A percentile compares a stretch with the other conserved stretches of the same genome.
Conservation (phyloP, 2,797 vertebrate genomes). For the Acanthis flammea region DNA sequence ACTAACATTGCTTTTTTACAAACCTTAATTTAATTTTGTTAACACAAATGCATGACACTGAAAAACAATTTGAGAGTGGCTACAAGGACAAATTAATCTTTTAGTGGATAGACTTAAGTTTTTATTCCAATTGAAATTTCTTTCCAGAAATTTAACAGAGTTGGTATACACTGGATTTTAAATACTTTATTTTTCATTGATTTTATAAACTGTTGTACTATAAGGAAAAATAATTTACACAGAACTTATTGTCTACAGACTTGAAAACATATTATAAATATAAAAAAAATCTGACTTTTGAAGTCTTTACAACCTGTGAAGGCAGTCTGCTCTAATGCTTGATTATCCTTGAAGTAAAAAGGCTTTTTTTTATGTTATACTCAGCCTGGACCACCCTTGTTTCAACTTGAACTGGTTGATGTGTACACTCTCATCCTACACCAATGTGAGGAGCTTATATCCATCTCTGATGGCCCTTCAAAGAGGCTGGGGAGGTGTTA, state of each 20-base stretch:
- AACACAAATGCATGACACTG: neutral
- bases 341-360: neutral
- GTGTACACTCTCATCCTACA: neutral
- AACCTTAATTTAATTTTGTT: neutral
- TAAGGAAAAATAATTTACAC: neutral
- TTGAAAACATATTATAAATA: neutral
- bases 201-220: neutral
- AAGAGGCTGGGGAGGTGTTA: neutral
- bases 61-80: neutral
- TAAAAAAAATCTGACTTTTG: neutral
- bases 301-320: neutral
- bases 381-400: neutral
- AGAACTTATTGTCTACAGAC: neutral
- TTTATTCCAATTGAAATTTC: neutral
- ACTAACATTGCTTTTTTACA: neutral
- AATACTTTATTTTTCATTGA: neutral
- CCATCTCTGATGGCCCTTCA: neutral
- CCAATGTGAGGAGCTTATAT: neutral
- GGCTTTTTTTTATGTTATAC: fast-evolving
- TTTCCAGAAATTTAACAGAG: neutral
- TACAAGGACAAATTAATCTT: neutral
- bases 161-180: neutral
- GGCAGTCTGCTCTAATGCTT: neutral
- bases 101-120: neutral
- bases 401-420: neutral